Evolutionary conservation across 2,113 vertebrate genomes (phyloP), one percentile per base, ranked within the genome.

Genomic region (Silurus asotus): DNA sequence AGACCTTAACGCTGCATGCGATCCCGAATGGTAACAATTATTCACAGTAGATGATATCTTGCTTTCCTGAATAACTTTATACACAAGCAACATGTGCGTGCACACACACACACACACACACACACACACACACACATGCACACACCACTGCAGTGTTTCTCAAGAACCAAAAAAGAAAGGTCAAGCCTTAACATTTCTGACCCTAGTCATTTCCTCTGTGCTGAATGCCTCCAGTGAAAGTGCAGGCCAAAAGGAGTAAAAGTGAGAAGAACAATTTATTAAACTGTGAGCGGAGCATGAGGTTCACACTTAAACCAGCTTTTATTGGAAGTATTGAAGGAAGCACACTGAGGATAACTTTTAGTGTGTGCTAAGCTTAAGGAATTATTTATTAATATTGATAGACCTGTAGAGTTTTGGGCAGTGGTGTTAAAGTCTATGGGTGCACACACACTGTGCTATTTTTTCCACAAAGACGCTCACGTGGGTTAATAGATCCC

Each of bases 1-100:
- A 72, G n/a, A 87, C 19, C 45, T 90, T 74, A 81, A 2, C 61
- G 88, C 87, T 55, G 37, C 89, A 65, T 82, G 86, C 49, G 20
- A 61, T 58, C 72, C 37, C 78, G 85, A 87, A 89, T 81, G 80
- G 45, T 59, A 56, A 23, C 88, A 91, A 87, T 91, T 89, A 90
- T 91, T 88, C 87, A 70, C 83, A 87, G 87, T 78, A 90, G 89
- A 93, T 92, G 69, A 81, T 91, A 91, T 92, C 89, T 72, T 11
- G 10, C 37, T 90, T 90, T 83, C 76, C 64, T 58, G 83, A 81
- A 85, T 90, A 55, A 28, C 76, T 88, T 88, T 59, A 70, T 86
- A 74, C 48, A 45, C 20, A 80, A 69, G 62, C 55, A 78, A 58
- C 79, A 82, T 20, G 53, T 20, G 17, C 15, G 13, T 69, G 25